These are phyloP conservation scores for Pao palembangensis DNA, from an alignment of 2,113 vertebrate species.

Conservation along the genomic window DNA sequence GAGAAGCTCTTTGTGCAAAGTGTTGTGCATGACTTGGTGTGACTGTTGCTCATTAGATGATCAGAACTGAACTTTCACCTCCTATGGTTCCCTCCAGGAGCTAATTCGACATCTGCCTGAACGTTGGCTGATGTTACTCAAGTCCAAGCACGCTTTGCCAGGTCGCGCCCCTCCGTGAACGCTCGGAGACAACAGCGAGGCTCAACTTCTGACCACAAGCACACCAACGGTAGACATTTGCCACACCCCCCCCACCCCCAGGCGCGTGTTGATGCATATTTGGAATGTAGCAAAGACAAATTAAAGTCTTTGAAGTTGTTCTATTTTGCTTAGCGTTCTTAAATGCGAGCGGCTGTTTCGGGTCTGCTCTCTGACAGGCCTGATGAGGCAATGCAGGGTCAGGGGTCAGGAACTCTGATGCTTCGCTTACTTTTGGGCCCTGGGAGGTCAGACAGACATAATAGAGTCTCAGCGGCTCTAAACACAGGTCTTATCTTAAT, in stretches of 20 bases:
- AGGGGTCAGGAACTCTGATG: conserved; percentile 27
- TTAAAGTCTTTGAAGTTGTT: background rate
- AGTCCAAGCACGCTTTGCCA: conserved; percentile 10
- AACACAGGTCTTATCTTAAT: conserved; percentile 26
- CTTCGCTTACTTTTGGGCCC: conserved; percentile 30
- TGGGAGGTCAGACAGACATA: conserved; percentile 29
- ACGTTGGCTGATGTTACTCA: conserved; percentile 4
- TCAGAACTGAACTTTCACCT: too few species aligned
- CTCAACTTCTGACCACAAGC: conserved; percentile 2
- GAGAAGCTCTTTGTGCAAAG: conserved; percentile 9
- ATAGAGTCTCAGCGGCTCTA: conserved; percentile 7
- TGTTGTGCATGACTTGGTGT: background rate
- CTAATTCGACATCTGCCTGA: background rate
- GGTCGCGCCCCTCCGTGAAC: background rate
- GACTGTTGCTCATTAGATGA: background rate
- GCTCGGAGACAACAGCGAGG: background rate
- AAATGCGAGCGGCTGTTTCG: background rate
- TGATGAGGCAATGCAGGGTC: conserved; percentile 4
- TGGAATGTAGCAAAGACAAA: background rate
- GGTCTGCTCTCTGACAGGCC: conserved; percentile 23
- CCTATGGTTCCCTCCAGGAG: too few species aligned
- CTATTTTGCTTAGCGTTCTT: background rate
- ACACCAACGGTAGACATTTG: background rate
- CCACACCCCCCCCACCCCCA: background rate
- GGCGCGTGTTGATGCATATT: conserved; percentile 10